These are phyloP conservation scores for Sitobion miscanthi DNA, from an alignment of 1,140 invertebrate species.

Conservation along the genomic window DNA sequence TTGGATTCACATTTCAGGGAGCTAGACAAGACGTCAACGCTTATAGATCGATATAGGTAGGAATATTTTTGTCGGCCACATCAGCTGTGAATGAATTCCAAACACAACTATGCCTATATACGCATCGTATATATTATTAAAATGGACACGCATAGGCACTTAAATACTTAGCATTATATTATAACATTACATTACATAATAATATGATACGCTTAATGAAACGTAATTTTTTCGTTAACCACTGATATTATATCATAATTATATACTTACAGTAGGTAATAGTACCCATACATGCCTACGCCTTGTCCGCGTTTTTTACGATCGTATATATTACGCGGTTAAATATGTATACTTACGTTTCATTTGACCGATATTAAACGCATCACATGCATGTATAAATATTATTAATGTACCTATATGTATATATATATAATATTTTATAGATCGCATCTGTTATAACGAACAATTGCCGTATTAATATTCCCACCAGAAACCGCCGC, in stretches of 20 bases:
- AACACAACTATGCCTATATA: not conserved
- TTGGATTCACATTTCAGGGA: no score
- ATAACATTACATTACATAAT: not conserved
- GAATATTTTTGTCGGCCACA: no score
- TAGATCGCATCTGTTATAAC: constrained; percentile 20
- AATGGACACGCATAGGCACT: not conserved
- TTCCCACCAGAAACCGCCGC: not conserved
- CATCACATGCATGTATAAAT: not conserved
- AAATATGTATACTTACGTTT: not conserved
- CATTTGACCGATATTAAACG: not conserved
- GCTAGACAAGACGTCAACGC: no score
- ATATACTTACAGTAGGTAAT: no score
- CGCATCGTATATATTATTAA: not conserved
- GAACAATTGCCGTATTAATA: constrained; percentile 10
- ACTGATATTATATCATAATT: not conserved
- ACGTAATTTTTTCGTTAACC: not conserved
- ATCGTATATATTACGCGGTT: not conserved
- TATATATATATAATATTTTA: not conserved
- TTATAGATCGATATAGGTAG: no score
- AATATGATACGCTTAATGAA: not conserved
- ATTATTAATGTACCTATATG: not conserved
- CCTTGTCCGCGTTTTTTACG: not conserved
- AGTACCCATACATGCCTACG: no score
- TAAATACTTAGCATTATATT: not conserved
- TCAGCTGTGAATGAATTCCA: no score